phyloP scores from a whole-genome alignment of 2,888 invertebrate genomes.

The Ceriagrion tenellum region DNA sequence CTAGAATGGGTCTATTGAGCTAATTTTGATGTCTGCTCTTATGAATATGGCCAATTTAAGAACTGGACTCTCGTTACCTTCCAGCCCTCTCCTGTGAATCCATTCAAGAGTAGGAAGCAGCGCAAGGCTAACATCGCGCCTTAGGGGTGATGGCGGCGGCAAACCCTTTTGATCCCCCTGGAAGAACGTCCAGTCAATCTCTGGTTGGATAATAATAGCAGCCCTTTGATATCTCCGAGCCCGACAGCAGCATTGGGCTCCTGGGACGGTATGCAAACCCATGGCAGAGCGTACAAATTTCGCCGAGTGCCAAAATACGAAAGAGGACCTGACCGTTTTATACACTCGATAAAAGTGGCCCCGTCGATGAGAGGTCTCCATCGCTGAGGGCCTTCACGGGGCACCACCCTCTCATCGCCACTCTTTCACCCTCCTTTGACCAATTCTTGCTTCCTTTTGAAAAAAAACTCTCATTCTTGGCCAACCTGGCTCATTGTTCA shows the following conservation, averaged over 20 bases:
- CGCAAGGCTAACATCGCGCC: not conserved
- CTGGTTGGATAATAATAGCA: constrained; percentile 46
- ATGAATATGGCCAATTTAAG: no score
- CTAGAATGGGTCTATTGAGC: no score
- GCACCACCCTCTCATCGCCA: not conserved
- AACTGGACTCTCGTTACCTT: no score
- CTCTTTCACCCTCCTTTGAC: not conserved
- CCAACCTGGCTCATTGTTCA: no score
- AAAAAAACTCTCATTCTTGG: no score
- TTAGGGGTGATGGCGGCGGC: not conserved
- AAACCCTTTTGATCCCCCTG: constrained; percentile 24
- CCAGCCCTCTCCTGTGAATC: not conserved
- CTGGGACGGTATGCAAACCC: constrained; percentile 32
- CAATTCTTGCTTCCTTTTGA: not conserved
- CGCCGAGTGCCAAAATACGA: not conserved
- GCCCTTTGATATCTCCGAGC: constrained; percentile 47
- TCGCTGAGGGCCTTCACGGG: not conserved
- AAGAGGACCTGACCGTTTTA: not conserved
- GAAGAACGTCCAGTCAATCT: constrained; percentile 54
- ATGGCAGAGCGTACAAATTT: not conserved
- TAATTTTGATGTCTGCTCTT: no score
- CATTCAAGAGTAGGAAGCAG: not conserved
- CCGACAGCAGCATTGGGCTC: not conserved
- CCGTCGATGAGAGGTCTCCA: not conserved
- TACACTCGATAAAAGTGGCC: constrained; percentile 57